Conservation (phyloP, 2,888 invertebrate species). For the Apantesis nais region DNA sequence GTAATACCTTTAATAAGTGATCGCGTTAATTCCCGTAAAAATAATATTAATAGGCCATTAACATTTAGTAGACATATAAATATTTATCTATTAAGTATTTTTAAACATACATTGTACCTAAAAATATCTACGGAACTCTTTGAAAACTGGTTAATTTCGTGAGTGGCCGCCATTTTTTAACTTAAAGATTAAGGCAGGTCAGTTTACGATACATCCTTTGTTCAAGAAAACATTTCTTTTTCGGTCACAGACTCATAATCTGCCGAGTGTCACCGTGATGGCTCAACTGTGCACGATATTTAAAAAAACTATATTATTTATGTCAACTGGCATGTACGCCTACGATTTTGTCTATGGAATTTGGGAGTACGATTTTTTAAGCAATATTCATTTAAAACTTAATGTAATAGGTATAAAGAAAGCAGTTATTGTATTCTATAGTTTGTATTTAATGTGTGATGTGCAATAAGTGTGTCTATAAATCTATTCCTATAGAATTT, state of each 20-base stretch:
- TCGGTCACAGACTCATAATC: slow-evolving; percentile 34
- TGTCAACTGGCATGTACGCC: slow-evolving; percentile 11
- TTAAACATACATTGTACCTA: too few species aligned
- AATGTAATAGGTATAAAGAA: too few species aligned
- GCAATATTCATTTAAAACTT: not conserved
- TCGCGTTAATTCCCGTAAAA: too few species aligned
- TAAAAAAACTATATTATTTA: slow-evolving; percentile 18
- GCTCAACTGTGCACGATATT: slow-evolving; percentile 20
- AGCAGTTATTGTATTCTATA: too few species aligned
- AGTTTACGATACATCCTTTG: slow-evolving; percentile 39
- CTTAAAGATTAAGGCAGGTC: slow-evolving; percentile 44
- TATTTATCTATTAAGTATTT: too few species aligned
- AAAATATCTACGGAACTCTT: slow-evolving; percentile 27
- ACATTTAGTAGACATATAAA: too few species aligned
- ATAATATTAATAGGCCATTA: too few species aligned
- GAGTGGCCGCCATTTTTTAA: slow-evolving; percentile 20
- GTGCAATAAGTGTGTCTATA: too few species aligned
- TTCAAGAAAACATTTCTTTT: slow-evolving; percentile 26
- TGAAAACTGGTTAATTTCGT: not conserved
- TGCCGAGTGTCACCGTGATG: slow-evolving; percentile 25
- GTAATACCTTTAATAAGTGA: too few species aligned
- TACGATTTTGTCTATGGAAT: slow-evolving; percentile 15
- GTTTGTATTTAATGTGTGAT: too few species aligned
- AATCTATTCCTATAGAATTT: too few species aligned
- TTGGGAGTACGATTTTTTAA: not conserved